Evolutionary conservation across 2,888 invertebrate species (phyloP).

Genomic region (Meteorus cinctellus): DNA sequence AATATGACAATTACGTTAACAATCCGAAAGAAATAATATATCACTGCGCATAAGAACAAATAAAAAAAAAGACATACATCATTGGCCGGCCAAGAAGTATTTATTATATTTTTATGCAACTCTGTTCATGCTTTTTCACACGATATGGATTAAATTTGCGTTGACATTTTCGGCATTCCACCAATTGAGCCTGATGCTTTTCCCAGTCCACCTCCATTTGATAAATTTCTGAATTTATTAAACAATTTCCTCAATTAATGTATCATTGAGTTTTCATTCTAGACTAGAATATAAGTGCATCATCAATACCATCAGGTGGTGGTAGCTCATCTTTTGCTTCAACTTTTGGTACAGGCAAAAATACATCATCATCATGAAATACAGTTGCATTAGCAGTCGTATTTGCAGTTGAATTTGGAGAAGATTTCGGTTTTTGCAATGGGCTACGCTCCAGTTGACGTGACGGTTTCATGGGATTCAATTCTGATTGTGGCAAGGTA

Average conservation of each 20-base stretch:
- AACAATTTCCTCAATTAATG: conserved; percentile 6
- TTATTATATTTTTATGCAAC: conserved; percentile 19
- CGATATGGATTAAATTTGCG: conserved; percentile 60
- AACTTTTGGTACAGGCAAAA: conserved; percentile 43
- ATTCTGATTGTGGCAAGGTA: conserved; percentile 44
- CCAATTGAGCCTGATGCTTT: conserved; percentile 57
- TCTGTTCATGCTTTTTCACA: conserved; percentile 56
- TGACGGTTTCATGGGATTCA: conserved; percentile 63
- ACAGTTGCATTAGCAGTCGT: conserved; percentile 25
- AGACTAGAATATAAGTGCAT: conserved; percentile 10
- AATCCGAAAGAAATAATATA: conserved; percentile 8
- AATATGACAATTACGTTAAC: not conserved
- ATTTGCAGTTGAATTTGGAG: conserved; percentile 1
- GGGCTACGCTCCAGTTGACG: conserved; percentile 60
- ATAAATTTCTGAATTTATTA: conserved; percentile 46
- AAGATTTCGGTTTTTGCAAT: conserved; percentile 13
- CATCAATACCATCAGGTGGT: conserved; percentile 32
- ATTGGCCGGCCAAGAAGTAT: not conserved
- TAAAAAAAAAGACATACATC: not conserved
- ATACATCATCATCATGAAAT: conserved; percentile 28
- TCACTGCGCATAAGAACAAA: not conserved
- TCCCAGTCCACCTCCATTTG: conserved; percentile 60
- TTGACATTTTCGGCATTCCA: conserved; percentile 59
- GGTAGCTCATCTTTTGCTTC: conserved; percentile 24
- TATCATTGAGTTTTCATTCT: conserved; percentile 2